A percentile compares a stretch with the other conserved stretches of the same genome.
phyloP scores from a whole-genome alignment of 2,888 invertebrate species.

The Actias luna region DNA sequence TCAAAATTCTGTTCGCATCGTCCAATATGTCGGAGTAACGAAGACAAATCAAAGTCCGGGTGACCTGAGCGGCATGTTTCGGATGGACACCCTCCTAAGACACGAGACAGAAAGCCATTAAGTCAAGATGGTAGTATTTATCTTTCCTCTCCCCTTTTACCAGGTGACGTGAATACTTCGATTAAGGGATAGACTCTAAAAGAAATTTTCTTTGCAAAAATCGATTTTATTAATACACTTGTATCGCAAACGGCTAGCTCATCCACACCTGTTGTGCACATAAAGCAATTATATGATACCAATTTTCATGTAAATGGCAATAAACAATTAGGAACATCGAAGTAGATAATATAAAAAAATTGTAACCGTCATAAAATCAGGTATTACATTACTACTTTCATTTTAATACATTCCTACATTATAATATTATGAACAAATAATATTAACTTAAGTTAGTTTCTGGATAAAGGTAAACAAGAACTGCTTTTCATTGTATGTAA shows the following conservation, averaged over 20 bases:
- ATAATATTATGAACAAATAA: too few relatives aligned
- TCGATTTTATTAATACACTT: background rate
- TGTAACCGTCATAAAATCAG: too few relatives aligned
- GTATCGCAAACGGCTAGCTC: background rate
- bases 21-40: constrained; percentile 66
- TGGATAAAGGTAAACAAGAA: too few relatives aligned
- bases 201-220: background rate
- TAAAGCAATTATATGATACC: background rate
- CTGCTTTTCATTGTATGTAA: too few relatives aligned
- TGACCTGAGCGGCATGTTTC: constrained; percentile 49
- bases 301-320: background rate
- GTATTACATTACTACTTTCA: too few relatives aligned
- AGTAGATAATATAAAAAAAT: background rate
- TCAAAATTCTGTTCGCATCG: constrained; percentile 55
- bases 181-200: constrained; percentile 39
- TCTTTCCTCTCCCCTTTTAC: constrained; percentile 53
- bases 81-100: constrained; percentile 64
- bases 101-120: constrained; percentile 70
- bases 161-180: constrained; percentile 57
- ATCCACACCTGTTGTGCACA: background rate
- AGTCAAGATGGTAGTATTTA: constrained; percentile 73
- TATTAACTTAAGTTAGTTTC: too few relatives aligned
- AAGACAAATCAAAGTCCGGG: constrained; percentile 74
- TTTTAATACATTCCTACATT: too few relatives aligned
- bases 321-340: too few relatives aligned